phyloP scores from a whole-genome alignment of 2,888 invertebrate species.

The Clistopyga incitator region DNA sequence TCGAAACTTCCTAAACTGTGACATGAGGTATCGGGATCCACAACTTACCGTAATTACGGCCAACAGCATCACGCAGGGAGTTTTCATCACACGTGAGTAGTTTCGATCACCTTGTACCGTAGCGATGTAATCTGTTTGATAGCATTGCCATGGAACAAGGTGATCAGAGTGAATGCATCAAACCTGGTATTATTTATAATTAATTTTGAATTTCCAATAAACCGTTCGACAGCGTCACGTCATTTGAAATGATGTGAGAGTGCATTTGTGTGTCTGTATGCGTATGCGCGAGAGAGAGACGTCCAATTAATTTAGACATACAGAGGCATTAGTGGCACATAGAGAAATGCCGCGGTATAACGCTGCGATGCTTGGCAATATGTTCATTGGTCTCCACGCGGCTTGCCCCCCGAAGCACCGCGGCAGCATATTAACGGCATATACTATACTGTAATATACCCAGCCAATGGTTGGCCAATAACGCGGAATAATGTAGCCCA shows the following conservation, averaged over 20 bases:
- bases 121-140: no score
- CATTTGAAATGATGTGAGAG: background rate
- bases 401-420: slow-evolving; percentile 16
- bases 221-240: background rate
- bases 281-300: slow-evolving; percentile 36
- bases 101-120: no score
- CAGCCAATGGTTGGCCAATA: slow-evolving; percentile 63
- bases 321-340: slow-evolving; percentile 68
- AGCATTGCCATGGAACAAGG: no score
- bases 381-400: slow-evolving; percentile 56
- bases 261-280: slow-evolving; percentile 6
- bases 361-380: slow-evolving; percentile 61
- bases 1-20: no score
- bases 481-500: slow-evolving; percentile 63
- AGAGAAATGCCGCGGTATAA: slow-evolving; percentile 65
- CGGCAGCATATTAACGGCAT: slow-evolving; percentile 22
- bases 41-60: no score
- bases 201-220: no score
- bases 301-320: slow-evolving; percentile 67
- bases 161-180: no score
- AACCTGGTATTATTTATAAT: no score
- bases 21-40: no score
- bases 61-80: no score
- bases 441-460: slow-evolving; percentile 48
- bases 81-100: no score